Evolutionary conservation across 1,140 invertebrate species (phyloP).

Genomic region (Leptoteleia sp.): DNA sequence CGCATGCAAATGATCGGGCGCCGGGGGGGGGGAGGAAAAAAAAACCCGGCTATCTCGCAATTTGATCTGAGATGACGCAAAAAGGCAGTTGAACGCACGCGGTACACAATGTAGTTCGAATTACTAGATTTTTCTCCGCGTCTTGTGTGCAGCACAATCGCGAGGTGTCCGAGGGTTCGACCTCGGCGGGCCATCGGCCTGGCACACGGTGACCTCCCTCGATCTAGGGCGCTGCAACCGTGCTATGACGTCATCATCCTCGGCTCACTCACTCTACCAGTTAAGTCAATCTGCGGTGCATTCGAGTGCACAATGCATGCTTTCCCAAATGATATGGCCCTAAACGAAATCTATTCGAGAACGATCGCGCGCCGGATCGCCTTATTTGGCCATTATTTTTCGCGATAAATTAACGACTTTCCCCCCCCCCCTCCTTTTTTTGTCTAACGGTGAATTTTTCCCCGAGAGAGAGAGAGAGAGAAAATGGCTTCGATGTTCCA

Average conservation of each 20-base stretch:
- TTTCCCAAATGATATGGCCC: constrained; percentile 64
- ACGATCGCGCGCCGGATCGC: constrained; percentile 9
- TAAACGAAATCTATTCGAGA: constrained; percentile 55
- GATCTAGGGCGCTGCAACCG: constrained; percentile 81
- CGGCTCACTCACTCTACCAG: constrained; percentile 68
- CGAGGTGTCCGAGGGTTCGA: constrained; percentile 78
- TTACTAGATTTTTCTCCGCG: constrained; percentile 57
- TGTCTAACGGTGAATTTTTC: too few species aligned
- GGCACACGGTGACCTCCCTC: constrained; percentile 81
- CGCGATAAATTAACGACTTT: background rate
- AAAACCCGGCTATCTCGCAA: constrained; percentile 28
- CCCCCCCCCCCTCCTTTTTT: background rate
- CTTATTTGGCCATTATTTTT: constrained; percentile 11
- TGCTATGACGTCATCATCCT: constrained; percentile 80
- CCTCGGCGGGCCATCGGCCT: constrained; percentile 81
- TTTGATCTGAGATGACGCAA: constrained; percentile 54
- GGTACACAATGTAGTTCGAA: constrained; percentile 61
- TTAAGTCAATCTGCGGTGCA: constrained; percentile 75
- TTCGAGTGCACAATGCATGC: constrained; percentile 69
- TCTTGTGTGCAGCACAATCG: constrained; percentile 61
- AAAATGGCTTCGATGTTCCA: too few species aligned
- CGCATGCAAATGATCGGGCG: constrained; percentile 24
- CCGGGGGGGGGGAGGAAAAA: too few species aligned
- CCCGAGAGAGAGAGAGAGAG: too few species aligned
- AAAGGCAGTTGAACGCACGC: constrained; percentile 49